These are phyloP conservation scores for Melanostigma gelatinosum DNA, from an alignment of 2,113 vertebrate genomes.

Conservation along the genomic window DNA sequence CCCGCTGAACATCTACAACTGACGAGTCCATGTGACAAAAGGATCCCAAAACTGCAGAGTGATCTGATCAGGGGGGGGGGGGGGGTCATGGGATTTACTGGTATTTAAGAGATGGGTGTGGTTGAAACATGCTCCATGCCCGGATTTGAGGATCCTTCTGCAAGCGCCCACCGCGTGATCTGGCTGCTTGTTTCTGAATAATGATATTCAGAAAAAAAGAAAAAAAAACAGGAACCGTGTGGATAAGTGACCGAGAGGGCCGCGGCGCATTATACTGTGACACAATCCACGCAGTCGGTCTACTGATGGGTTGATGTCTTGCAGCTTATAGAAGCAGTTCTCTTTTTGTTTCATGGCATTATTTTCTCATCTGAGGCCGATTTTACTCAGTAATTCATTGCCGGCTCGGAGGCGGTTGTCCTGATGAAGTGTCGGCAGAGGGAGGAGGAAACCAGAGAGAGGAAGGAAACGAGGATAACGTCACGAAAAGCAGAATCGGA, in stretches of 20 bases:
- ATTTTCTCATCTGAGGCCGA: neutral
- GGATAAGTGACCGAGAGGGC: slow-evolving; percentile 26
- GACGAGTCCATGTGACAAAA: neutral
- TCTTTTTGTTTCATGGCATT: neutral
- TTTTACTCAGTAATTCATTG: slow-evolving; percentile 43
- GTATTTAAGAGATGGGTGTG: slow-evolving; percentile 79
- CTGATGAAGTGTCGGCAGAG: slow-evolving; percentile 66
- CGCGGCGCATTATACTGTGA: slow-evolving; percentile 17
- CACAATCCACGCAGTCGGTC: neutral
- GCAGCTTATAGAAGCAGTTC: neutral
- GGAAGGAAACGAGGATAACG: slow-evolving; percentile 79
- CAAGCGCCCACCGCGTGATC: slow-evolving; percentile 65
- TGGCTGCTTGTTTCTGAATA: slow-evolving; percentile 50
- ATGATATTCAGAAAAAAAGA: slow-evolving; percentile 48
- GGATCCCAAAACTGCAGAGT: slow-evolving; percentile 7
- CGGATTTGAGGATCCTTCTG: slow-evolving; percentile 60
- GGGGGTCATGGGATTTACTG: slow-evolving; percentile 50
- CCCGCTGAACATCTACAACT: neutral
- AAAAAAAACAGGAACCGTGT: slow-evolving; percentile 50
- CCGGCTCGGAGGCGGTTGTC: slow-evolving; percentile 54
- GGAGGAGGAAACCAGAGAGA: slow-evolving; percentile 74
- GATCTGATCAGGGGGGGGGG: slow-evolving; percentile 25
- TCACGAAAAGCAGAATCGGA: slow-evolving; percentile 74
- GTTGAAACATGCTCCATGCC: slow-evolving; percentile 68
- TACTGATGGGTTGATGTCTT: slow-evolving; percentile 38